Percentiles rank a stretch among this genome's conserved stretches.
These are phyloP conservation scores for Erebia epiphron DNA, from an alignment of 2,888 invertebrate genomes.

Conservation along the genomic window DNA sequence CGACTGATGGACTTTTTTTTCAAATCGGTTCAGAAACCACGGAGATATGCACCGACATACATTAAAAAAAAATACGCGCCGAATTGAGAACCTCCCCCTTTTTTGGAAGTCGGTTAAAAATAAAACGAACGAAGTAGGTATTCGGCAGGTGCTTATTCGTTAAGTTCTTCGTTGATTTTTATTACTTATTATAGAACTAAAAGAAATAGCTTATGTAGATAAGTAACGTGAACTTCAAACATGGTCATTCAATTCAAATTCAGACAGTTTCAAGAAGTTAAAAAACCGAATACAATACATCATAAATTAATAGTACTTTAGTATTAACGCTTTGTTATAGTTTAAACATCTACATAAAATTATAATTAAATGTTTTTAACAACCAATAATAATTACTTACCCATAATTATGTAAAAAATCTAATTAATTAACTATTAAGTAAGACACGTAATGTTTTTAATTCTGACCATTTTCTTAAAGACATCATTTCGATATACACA, in stretches of 20 bases:
- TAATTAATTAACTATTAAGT: too few species aligned
- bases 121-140: background rate
- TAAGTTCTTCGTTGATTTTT: background rate
- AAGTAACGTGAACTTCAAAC: constrained; percentile 3
- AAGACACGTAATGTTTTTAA: too few species aligned
- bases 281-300: constrained; percentile 11
- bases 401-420: too few species aligned
- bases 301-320: background rate
- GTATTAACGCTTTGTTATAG: background rate
- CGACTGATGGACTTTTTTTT: too few species aligned
- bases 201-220: background rate
- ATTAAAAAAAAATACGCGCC: too few species aligned
- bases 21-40: too few species aligned
- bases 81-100: too few species aligned
- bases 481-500: too few species aligned
- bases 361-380: background rate
- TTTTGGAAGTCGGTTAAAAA: too few species aligned
- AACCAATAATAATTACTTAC: background rate
- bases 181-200: constrained; percentile 1
- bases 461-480: too few species aligned
- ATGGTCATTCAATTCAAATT: constrained; percentile 4
- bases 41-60: too few species aligned
- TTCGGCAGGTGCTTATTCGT: background rate
- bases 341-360: background rate
- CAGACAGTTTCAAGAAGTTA: background rate